Conservation (phyloP, 2,888 invertebrate species). For the Byasa hedistus region DNA sequence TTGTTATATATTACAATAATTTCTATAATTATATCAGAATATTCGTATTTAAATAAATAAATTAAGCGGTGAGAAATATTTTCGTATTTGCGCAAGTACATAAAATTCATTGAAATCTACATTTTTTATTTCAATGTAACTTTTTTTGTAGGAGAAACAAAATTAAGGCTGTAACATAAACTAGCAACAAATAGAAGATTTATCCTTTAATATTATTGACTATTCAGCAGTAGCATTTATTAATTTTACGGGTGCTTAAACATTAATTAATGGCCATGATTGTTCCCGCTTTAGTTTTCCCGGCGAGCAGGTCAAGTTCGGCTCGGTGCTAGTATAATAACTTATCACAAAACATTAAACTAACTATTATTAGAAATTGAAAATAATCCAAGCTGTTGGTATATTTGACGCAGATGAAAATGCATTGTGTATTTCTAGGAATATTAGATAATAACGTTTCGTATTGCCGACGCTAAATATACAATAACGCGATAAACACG, state of each 20-base stretch:
- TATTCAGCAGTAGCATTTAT: neutral
- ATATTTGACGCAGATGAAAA: neutral
- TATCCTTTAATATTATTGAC: neutral
- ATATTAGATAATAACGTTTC: neutral
- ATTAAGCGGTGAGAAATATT: neutral
- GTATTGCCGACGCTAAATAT: neutral
- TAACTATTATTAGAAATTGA: neutral
- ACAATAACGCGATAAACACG: constrained; percentile 2
- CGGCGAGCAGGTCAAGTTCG: neutral
- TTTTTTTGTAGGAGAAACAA: neutral
- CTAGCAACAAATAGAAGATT: neutral
- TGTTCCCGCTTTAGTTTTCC: neutral
- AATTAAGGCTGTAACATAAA: neutral
- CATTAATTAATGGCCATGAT: neutral
- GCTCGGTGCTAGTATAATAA: neutral
- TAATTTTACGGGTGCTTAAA: neutral
- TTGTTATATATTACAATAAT: neutral
- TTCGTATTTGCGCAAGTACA: neutral
- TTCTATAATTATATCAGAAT: neutral
- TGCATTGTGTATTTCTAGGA: neutral
- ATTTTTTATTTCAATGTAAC: neutral
- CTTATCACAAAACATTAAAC: neutral
- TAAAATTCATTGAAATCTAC: neutral
- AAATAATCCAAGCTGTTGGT: neutral
- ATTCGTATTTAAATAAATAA: neutral